Percentiles rank a stretch among this genome's conserved stretches.
Conservation (phyloP, 2,113 vertebrate genomes). For the Hypomesus transpacificus region DNA sequence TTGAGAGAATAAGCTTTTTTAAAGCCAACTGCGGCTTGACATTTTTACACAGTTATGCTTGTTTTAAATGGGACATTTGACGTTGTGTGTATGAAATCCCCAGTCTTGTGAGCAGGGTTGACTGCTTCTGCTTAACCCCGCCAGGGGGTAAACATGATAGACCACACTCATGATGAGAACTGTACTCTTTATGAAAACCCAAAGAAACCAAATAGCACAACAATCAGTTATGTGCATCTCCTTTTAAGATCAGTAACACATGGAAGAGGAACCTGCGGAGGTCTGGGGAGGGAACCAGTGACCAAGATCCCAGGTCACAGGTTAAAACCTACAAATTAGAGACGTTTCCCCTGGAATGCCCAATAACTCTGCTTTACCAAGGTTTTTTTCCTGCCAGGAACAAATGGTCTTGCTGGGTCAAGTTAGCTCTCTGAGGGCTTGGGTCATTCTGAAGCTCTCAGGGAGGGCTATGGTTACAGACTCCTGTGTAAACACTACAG, state of each 20-base stretch:
- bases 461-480: conserved; percentile 30
- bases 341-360: too few relatives aligned
- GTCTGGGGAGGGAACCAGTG: too few relatives aligned
- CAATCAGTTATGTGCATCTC: not conserved
- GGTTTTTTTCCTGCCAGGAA: not conserved
- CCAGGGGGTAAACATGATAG: too few relatives aligned
- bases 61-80: not conserved
- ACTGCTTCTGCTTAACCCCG: not conserved
- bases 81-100: too few relatives aligned
- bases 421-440: conserved; percentile 22
- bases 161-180: too few relatives aligned
- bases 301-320: too few relatives aligned
- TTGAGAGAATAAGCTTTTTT: too few relatives aligned
- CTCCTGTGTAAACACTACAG: conserved; percentile 36
- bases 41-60: not conserved
- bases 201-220: not conserved
- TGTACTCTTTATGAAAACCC: too few relatives aligned
- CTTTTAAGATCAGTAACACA: not conserved
- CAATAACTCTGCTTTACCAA: not conserved
- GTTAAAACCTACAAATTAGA: too few relatives aligned
- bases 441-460: conserved; percentile 29
- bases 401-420: not conserved
- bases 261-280: not conserved
- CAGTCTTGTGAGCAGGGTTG: not conserved
- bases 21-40: not conserved